A percentile compares a stretch with the other conserved stretches of the same genome.
phyloP scores from a whole-genome alignment of 2,113 vertebrate genomes.

The Sebastes schlegelii region DNA sequence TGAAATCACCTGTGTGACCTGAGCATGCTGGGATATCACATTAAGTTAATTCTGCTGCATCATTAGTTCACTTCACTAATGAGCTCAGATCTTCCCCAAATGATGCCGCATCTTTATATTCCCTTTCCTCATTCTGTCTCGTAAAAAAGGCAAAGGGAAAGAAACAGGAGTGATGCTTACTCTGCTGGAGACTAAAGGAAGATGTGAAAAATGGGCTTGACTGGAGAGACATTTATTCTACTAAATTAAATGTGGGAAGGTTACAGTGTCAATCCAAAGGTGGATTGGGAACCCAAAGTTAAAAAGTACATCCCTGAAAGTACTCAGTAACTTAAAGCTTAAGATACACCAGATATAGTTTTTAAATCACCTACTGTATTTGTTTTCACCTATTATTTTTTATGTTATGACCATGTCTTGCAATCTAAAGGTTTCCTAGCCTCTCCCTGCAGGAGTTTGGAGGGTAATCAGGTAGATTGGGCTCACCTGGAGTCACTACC shows the following conservation, averaged over 20 bases:
- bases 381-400: neutral
- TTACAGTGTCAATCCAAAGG: neutral
- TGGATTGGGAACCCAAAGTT: neutral
- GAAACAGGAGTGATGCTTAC: neutral
- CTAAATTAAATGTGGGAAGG: neutral
- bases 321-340: neutral
- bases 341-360: neutral
- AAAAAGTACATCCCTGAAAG: neutral
- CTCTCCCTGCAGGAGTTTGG: neutral
- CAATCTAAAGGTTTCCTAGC: too few species aligned
- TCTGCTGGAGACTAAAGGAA: neutral
- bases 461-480: neutral
- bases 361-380: neutral
- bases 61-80: conserved; percentile 5
- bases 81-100: neutral
- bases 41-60: conserved; percentile 10
- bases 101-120: neutral
- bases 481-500: neutral
- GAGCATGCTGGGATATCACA: neutral
- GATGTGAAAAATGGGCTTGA: neutral
- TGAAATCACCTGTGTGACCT: neutral
- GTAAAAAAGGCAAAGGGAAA: neutral
- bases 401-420: neutral
- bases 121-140: neutral
- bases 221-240: neutral